These are phyloP conservation scores for Panzeria rudis DNA, from an alignment of 2,888 invertebrate genomes.

Conservation along the genomic window DNA sequence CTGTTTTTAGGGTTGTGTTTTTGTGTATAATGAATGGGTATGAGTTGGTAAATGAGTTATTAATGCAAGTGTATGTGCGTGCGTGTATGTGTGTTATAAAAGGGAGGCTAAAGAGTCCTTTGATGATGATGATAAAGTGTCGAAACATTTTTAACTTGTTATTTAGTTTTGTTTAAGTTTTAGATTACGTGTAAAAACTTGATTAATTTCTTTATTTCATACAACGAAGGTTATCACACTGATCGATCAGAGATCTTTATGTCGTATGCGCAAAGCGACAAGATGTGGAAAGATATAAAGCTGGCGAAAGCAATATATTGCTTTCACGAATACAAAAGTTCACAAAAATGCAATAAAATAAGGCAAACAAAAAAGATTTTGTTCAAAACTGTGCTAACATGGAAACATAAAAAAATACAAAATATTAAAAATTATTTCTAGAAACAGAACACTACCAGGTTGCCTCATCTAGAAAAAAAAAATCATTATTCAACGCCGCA, in stretches of 20 bases:
- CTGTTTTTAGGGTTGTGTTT: neutral
- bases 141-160: neutral
- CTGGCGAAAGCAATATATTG: too few species aligned
- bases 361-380: too few species aligned
- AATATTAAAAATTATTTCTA: too few species aligned
- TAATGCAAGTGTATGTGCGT: neutral
- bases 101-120: constrained; percentile 5
- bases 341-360: too few species aligned
- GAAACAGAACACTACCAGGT: too few species aligned
- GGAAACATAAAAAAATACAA: too few species aligned
- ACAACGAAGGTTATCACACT: too few species aligned
- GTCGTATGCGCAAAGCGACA: too few species aligned
- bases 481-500: too few species aligned
- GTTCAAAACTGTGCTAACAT: too few species aligned
- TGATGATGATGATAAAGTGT: neutral
- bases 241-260: neutral
- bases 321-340: neutral
- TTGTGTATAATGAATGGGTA: neutral
- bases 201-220: neutral
- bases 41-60: constrained; percentile 5
- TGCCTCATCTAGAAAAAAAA: too few species aligned
- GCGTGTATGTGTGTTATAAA: neutral
- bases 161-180: neutral
- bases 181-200: neutral
- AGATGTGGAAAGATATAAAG: too few species aligned